Conservation (phyloP, 2,113 vertebrate genomes). For the Fregetta grallaria region DNA sequence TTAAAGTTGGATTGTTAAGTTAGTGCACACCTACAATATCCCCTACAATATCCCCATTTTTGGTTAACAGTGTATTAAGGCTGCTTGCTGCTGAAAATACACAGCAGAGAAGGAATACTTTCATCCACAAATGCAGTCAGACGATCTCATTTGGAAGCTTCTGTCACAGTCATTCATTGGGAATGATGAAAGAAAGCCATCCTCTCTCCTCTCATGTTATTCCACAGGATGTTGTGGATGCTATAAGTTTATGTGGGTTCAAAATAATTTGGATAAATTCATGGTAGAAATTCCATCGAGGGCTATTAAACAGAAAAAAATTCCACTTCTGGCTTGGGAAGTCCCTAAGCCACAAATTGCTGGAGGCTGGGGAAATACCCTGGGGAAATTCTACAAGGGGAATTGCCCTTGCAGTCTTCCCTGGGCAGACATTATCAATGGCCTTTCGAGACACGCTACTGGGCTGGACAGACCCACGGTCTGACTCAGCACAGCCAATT, state of each 20-base stretch:
- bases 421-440: not conserved
- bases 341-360: not conserved
- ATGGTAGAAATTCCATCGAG: not conserved
- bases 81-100: constrained; percentile 54
- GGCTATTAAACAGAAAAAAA: not conserved
- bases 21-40: constrained; percentile 66
- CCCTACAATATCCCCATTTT: constrained; percentile 60
- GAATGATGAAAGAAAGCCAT: constrained; percentile 20
- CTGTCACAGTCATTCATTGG: not conserved
- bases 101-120: constrained; percentile 50
- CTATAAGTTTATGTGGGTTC: not conserved
- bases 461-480: not conserved
- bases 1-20: constrained; percentile 56
- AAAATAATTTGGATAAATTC: constrained; percentile 7
- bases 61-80: constrained; percentile 60
- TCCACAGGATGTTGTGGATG: constrained; percentile 46
- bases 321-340: not conserved
- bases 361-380: not conserved
- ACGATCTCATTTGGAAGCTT: constrained; percentile 4
- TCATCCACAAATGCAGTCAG: constrained; percentile 41
- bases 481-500: not conserved
- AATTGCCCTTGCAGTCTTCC: not conserved
- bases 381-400: not conserved
- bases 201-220: not conserved
- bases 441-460: not conserved